These are phyloP conservation scores for Stenichneumon culpator DNA, from an alignment of 2,888 invertebrate genomes.

Conservation along the genomic window DNA sequence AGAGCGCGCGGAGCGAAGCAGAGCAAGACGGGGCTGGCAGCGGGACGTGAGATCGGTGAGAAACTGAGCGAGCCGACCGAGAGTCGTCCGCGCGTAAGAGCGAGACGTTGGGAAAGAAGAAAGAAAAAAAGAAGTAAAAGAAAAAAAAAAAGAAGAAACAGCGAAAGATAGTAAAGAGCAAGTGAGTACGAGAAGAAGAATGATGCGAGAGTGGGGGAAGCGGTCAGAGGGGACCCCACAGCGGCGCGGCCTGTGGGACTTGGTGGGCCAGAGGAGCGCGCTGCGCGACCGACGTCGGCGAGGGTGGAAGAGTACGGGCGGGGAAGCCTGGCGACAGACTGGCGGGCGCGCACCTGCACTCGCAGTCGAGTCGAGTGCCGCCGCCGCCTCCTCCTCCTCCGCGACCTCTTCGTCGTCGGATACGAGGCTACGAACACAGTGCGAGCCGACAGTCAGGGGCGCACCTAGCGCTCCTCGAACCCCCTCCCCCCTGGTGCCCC, in stretches of 20 bases:
- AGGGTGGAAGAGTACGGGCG: conserved; percentile 70
- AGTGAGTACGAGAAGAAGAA: conserved; percentile 53
- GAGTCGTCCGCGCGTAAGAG: conserved; percentile 16
- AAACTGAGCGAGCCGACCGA: conserved; percentile 62
- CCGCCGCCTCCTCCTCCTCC: conserved; percentile 54
- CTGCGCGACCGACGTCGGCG: conserved; percentile 57
- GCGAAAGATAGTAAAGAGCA: conserved; percentile 42
- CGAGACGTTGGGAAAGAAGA: conserved; percentile 28
- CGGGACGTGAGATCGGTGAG: conserved; percentile 67
- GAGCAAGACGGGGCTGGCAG: conserved; percentile 61
- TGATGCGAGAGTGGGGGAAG: conserved; percentile 56
- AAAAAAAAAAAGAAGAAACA: conserved; percentile 29
- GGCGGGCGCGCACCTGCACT: conserved; percentile 84
- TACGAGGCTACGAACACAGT: conserved; percentile 66
- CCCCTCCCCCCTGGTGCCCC: neutral
- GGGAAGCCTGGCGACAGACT: conserved; percentile 83
- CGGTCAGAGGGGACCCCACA: conserved; percentile 73
- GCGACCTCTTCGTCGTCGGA: conserved; percentile 62
- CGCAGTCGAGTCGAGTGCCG: conserved; percentile 72
- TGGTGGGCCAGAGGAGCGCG: conserved; percentile 66
- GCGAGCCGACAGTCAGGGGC: conserved; percentile 79
- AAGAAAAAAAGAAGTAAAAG: neutral
- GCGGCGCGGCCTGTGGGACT: conserved; percentile 68
- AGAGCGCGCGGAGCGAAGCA: conserved; percentile 52
- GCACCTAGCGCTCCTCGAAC: conserved; percentile 74